Base-by-base conservation (phyloP, 2,888 invertebrate genomes). In the Cenopis cana region DNA sequence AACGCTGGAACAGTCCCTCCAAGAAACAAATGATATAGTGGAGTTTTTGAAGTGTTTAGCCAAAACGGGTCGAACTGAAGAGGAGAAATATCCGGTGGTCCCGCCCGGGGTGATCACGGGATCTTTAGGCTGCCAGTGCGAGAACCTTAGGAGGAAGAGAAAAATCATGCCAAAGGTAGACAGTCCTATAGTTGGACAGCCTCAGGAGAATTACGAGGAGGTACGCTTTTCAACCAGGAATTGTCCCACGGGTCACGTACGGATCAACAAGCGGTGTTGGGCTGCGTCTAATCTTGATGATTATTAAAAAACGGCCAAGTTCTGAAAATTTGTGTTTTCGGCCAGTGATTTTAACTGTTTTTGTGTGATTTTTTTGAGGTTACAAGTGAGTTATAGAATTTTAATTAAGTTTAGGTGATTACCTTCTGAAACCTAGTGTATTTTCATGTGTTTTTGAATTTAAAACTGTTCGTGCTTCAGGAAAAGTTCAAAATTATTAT, bases 81-180 rank as follows among this genome's bases (percentile, higher is more conserved):
- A 66, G 2, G 50, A 61, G 49, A 67, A 14, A 12, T 67, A 56
- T 36, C 71, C 71, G 0, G 38, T 12, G 2, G 66, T 61, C 0
- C 61, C 36, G 3, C 55, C 71, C 38, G 61, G 55, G 0, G 24
- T 50, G 0, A 29, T 71, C 8, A 56, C 71, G 2, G 71, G 71
- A 4, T 11, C 29, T 4, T 18, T 71, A 2, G 60, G 33, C 0
- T 71, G 71, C 11, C 55, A 67, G 20, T 71, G 71, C 20, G 71
- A 71, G 49, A 71, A 56, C n/a, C 50, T 67, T 0, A 71, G 71
- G n/a, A 71, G 33, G 38, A 71, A 71, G 14, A 54, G 71, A 38
- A 71, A 49, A 55, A 41, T 71, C 6, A 18, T 38, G n/a, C 69
- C 69, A 4, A 46, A 50, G 1, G 60, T 55, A 50, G 46, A 55